Percentiles rank a stretch among this genome's conserved stretches.
Evolutionary conservation across 2,113 vertebrate species (phyloP).

Genomic region (Bombycilla garrulus): DNA sequence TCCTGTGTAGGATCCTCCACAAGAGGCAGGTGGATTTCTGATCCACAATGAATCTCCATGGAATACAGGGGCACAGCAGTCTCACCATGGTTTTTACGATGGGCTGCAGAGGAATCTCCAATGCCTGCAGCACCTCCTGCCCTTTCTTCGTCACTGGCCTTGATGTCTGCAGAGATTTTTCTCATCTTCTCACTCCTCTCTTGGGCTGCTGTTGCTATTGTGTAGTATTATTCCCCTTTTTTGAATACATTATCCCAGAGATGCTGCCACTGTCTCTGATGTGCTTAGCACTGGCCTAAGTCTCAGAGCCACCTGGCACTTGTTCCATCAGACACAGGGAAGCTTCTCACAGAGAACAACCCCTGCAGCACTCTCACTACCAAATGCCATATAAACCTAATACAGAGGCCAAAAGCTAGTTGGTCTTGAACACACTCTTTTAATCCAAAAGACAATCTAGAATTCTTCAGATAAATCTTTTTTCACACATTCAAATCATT

Average conservation of each 20-base stretch:
- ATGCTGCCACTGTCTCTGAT: rapidly evolving
- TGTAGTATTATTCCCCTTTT: background rate
- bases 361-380: rapidly evolving
- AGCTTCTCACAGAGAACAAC: background rate
- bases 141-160: background rate
- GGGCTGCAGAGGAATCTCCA: background rate
- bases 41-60: background rate
- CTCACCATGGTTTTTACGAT: rapidly evolving
- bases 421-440: background rate
- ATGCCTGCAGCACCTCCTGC: background rate
- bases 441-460: background rate
- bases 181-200: background rate
- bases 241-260: background rate
- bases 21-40: background rate
- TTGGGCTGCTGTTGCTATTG: background rate
- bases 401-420: background rate
- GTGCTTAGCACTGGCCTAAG: background rate
- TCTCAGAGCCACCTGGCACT: background rate
- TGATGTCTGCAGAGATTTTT: background rate
- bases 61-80: background rate
- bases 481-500: background rate
- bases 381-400: background rate
- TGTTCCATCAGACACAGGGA: background rate
- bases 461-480: background rate
- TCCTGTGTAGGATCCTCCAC: background rate